Base-by-base conservation (phyloP, 2,797 vertebrate species). In the Pempheris klunzingeri region DNA sequence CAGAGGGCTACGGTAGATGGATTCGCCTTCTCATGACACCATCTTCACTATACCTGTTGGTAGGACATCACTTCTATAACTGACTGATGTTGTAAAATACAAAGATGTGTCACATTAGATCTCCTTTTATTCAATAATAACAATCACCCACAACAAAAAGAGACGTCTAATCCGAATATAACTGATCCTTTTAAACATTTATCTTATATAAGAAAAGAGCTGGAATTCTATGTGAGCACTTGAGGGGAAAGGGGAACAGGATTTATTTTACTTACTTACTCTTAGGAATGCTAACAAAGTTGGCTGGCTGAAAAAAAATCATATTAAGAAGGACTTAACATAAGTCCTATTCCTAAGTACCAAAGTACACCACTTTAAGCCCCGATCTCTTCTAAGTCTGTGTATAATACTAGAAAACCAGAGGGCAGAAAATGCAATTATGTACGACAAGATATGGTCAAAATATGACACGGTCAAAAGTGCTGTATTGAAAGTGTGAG, bases 241-340 rank as follows among this genome's bases (percentile, higher is more conserved):
- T 70, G 9, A 71, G 36, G 26, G 20, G 24, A 81, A 82, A 77
- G 3, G 9, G 36, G 26, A 78, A 70, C 8, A 57, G 28, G 49
- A 76, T 78, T 83, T 80, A 43, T 73, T 75, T 80, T 36, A 65
- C 62, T 53, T 83, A 76, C 67, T 71, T 73, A 53, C 46, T 67
- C 68, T 62, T 17, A 67, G 77, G 81, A 89, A 90, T 77, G 78
- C 84, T 73, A 83, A 90, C 64, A 91, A 80, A 85, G 59, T 61
- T 78, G 22, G 66, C 50, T 44, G 44, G 12, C 13, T 54, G 44
- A 68, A 61, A 74, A n/a, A 81, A 82, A 86, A 80, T 53, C 60
- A 83, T 67, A 83, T 77, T 83, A 90, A 80, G 64, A 84, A 76
- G 58, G 83, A 78, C 77, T 89, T 76, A 87, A n/a, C 43, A 5